A percentile compares a stretch with the other conserved stretches of the same genome.
phyloP scores from a whole-genome alignment of 2,797 vertebrate species.

The Dallia pectoralis region DNA sequence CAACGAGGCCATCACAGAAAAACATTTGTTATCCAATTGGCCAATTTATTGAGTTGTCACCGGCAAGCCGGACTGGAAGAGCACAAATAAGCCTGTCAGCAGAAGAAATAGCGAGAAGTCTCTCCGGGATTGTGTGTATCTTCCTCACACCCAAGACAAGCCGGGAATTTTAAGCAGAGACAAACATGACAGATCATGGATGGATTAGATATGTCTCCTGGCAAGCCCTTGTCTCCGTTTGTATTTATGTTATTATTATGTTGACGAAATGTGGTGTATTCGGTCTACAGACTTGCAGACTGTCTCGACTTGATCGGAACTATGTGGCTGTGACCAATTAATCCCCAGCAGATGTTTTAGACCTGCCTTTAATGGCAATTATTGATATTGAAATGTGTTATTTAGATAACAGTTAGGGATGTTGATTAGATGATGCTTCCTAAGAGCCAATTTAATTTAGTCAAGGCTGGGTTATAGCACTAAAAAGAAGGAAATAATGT shows the following conservation, averaged over 20 bases:
- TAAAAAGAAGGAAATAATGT: not conserved
- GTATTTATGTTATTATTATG: constrained; percentile 18
- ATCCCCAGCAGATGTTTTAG: not conserved
- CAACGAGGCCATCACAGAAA: constrained; percentile 54
- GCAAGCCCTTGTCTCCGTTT: constrained; percentile 3
- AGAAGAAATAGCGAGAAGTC: constrained; percentile 53
- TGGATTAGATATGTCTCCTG: constrained; percentile 46
- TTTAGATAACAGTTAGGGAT: not conserved
- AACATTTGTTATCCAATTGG: constrained; percentile 69
- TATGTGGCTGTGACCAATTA: not conserved
- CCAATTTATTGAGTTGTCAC: constrained; percentile 73
- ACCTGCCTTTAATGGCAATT: not conserved
- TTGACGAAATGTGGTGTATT: constrained; percentile 22
- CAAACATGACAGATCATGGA: constrained; percentile 46
- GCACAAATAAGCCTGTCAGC: constrained; percentile 57
- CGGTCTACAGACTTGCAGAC: not conserved
- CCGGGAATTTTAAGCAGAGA: constrained; percentile 53
- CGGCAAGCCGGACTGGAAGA: constrained; percentile 43
- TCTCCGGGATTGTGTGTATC: constrained; percentile 51
- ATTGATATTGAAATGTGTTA: not conserved
- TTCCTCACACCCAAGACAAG: constrained; percentile 30
- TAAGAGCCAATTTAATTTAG: not conserved
- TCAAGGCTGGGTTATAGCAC: not conserved
- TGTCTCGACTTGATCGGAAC: not conserved
- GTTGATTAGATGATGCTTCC: not conserved